Evolutionary conservation across 35 echinoderm and acorn worm species (phyloP).

Genomic region (Ophioderma brevispina): DNA sequence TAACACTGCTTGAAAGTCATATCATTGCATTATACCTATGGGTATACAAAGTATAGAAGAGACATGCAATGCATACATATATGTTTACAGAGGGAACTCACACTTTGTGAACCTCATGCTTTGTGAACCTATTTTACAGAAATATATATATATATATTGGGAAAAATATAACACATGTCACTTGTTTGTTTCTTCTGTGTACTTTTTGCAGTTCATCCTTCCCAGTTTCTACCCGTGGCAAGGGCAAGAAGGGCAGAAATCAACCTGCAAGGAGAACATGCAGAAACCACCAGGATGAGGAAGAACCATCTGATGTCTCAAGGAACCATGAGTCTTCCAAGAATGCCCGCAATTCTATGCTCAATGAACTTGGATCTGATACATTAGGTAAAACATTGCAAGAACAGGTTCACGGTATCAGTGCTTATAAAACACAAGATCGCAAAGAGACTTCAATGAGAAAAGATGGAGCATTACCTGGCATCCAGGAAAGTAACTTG

Average conservation of each 20-base stretch:
- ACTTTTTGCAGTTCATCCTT: slow-evolving; percentile 41
- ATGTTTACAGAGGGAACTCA: too few relatives aligned
- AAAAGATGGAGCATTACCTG: background rate
- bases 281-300: background rate
- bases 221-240: background rate
- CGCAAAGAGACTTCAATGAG: too few relatives aligned
- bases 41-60: too few relatives aligned
- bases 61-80: too few relatives aligned
- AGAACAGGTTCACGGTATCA: background rate
- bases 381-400: background rate
- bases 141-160: too few relatives aligned
- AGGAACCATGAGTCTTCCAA: background rate
- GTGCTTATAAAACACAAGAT: background rate
- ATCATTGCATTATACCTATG: too few relatives aligned
- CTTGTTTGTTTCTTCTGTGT: background rate
- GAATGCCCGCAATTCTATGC: background rate
- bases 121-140: too few relatives aligned
- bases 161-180: too few relatives aligned
- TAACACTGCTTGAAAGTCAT: too few relatives aligned
- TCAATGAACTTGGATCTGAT: background rate
- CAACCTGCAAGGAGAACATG: background rate
- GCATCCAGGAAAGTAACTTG: slow-evolving; percentile 7
- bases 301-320: background rate
- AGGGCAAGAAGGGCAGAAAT: background rate
- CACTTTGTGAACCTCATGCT: too few relatives aligned